A percentile compares a stretch with the other conserved stretches of the same genome.
Conservation (phyloP, 2,888 invertebrate genomes). For the Escarpia spicata region DNA sequence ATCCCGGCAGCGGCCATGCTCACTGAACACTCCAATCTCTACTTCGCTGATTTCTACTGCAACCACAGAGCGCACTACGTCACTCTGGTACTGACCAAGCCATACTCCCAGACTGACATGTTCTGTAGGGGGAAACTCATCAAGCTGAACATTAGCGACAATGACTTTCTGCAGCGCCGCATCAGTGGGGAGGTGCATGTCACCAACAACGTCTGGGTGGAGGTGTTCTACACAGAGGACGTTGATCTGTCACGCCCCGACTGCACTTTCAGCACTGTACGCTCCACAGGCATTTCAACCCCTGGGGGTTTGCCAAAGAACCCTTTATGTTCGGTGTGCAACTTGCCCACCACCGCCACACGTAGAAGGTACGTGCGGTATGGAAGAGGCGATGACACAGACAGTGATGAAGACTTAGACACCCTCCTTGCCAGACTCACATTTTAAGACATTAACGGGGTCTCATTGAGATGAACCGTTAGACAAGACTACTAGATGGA, state of each 20-base stretch:
- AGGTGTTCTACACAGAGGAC: too few species aligned
- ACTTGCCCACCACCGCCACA: conserved; percentile 3
- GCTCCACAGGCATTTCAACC: conserved; percentile 25
- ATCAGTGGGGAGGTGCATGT: neutral
- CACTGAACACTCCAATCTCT: neutral
- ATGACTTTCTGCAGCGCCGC: neutral
- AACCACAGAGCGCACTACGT: conserved; percentile 26
- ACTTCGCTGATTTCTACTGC: conserved; percentile 37
- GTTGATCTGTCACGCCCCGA: conserved; percentile 27
- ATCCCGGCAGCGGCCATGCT: conserved; percentile 19
- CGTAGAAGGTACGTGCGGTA: too few species aligned
- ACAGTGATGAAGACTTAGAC: too few species aligned
- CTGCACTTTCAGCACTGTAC: neutral
- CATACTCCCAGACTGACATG: neutral
- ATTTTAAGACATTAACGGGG: too few species aligned
- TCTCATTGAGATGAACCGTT: too few species aligned
- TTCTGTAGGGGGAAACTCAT: conserved; percentile 25
- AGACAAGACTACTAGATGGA: too few species aligned
- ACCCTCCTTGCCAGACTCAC: too few species aligned
- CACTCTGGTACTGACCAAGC: conserved; percentile 24
- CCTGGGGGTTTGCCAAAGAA: conserved; percentile 31
- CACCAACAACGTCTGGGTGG: neutral
- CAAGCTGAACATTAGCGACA: neutral
- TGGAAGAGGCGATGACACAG: too few species aligned
- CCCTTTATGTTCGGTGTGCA: conserved; percentile 24